Conservation (phyloP, 2,113 vertebrate species). For the Glaucidium brasilianum region DNA sequence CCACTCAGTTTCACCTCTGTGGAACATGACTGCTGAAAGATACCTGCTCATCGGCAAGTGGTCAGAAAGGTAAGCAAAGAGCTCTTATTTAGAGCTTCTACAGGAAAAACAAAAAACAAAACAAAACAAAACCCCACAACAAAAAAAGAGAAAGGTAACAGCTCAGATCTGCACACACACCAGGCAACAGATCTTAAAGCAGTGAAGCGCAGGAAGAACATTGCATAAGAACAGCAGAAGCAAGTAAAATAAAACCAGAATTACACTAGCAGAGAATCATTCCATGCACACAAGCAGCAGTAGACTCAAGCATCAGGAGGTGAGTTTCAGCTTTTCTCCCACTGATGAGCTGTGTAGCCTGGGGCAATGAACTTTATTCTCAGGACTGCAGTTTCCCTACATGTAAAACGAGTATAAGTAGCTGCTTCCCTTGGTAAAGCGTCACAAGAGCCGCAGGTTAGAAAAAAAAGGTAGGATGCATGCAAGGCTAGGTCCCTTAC, state of each 20-base stretch:
- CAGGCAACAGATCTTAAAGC: not conserved
- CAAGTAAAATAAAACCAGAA: not conserved
- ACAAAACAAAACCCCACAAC: too few relatives aligned
- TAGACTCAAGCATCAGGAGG: not conserved
- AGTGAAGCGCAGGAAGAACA: not conserved
- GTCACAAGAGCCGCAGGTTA: not conserved
- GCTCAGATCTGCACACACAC: accelerated
- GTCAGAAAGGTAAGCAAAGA: not conserved
- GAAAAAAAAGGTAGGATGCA: not conserved
- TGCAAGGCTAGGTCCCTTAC: accelerated
- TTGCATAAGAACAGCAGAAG: not conserved
- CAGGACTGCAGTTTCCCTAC: not conserved
- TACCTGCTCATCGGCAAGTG: accelerated
- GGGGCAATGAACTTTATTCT: not conserved
- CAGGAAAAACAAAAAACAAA: not conserved
- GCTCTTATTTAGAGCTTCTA: not conserved
- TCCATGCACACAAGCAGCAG: not conserved
- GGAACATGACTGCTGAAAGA: not conserved
- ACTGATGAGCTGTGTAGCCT: not conserved
- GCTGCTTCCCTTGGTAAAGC: not conserved
- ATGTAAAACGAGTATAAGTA: accelerated
- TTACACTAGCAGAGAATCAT: not conserved
- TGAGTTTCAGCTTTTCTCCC: not conserved
- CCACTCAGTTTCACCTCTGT: not conserved
- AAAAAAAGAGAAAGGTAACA: too few relatives aligned